phyloP scores from a whole-genome alignment of 2,797 vertebrate species.

The Acanthurus leucopareius region DNA sequence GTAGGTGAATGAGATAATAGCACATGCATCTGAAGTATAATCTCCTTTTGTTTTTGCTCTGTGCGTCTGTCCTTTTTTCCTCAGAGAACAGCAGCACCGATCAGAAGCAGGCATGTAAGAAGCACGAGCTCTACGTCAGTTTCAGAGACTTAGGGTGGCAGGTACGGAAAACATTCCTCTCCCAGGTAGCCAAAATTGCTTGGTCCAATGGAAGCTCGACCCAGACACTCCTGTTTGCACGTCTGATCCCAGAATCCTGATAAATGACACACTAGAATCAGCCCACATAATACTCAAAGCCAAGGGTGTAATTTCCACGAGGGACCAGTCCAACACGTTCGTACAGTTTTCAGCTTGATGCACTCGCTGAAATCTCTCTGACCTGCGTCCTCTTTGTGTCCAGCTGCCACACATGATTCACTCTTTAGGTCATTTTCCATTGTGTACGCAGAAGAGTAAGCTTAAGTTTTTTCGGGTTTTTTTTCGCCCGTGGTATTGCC shows the following conservation, averaged over 20 bases:
- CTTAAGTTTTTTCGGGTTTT: background rate
- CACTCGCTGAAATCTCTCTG: background rate
- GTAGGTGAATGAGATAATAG: conserved; percentile 36
- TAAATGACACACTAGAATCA: conserved; percentile 24
- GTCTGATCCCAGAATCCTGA: conserved; percentile 25
- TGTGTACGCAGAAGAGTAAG: background rate
- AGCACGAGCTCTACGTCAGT: conserved; percentile 97
- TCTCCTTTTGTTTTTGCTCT: conserved; percentile 29
- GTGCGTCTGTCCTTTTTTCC: conserved; percentile 43
- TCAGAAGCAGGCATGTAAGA: conserved; percentile 98
- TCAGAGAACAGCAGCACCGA: conserved; percentile 97
- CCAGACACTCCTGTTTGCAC: conserved; percentile 11
- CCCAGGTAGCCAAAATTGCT: conserved; percentile 9
- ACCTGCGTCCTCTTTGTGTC: background rate
- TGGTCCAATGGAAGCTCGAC: background rate
- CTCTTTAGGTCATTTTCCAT: background rate
- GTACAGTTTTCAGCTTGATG: conserved; percentile 2
- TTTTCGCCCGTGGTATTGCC: background rate
- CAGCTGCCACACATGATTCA: background rate
- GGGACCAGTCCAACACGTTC: background rate
- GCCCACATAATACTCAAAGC: background rate
- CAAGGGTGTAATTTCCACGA: background rate
- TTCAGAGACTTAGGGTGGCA: conserved; percentile 99
- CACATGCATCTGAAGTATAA: conserved; percentile 34
- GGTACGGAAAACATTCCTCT: conserved; percentile 83